Evolutionary conservation across 2,113 vertebrate species (phyloP).

Genomic region (Sylvietta virens): DNA sequence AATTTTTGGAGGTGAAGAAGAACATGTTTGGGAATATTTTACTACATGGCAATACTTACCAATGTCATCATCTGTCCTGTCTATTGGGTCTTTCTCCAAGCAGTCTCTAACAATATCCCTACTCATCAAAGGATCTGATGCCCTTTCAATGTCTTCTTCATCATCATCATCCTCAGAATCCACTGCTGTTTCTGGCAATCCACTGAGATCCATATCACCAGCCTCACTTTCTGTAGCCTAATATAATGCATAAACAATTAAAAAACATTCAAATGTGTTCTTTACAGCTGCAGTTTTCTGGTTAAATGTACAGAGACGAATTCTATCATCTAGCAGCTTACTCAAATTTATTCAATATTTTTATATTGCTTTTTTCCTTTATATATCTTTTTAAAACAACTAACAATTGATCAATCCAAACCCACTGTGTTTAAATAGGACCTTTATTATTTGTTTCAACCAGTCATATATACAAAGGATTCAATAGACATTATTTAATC

Average conservation of each 20-base stretch:
- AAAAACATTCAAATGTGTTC: not conserved
- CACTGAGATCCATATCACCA: slow-evolving; percentile 98
- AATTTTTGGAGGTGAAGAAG: not conserved
- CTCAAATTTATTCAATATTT: not conserved
- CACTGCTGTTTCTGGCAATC: slow-evolving; percentile 96
- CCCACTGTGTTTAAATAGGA: not conserved
- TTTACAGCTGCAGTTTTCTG: not conserved
- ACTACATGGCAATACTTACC: slow-evolving; percentile 73
- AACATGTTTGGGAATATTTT: not conserved
- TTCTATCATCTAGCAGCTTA: not conserved
- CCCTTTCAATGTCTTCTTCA: slow-evolving; percentile 96
- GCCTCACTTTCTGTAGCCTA: slow-evolving; percentile 97
- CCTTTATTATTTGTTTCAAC: not conserved
- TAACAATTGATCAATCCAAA: not conserved
- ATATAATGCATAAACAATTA: not conserved
- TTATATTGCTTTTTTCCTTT: not conserved
- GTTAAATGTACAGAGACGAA: not conserved
- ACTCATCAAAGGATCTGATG: slow-evolving; percentile 95
- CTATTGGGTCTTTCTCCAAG: slow-evolving; percentile 97
- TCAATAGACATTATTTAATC: not conserved
- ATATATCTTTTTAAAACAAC: not conserved
- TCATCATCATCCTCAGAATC: slow-evolving; percentile 98
- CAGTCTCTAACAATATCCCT: slow-evolving; percentile 96
- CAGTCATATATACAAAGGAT: not conserved
- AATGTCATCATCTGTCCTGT: slow-evolving; percentile 96